Evolutionary conservation across 2,113 vertebrate species (phyloP), one percentile per base, ranked within the genome.

Genomic region (Mustelus asterias): DNA sequence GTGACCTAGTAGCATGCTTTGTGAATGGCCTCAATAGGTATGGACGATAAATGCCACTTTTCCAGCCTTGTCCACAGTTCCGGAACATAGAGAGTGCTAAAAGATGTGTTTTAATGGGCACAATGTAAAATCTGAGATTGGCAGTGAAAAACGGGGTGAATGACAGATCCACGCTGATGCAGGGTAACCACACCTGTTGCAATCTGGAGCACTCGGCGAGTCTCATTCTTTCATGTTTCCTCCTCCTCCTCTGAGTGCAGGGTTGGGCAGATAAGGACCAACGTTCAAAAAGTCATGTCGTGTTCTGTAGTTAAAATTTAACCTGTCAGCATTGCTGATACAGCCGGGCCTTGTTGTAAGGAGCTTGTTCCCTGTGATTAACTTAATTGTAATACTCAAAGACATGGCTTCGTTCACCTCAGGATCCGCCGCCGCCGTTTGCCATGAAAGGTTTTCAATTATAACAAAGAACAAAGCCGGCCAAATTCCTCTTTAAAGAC

Each of bases 251-350:
- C 41, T 95, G 24, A 72, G 67, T 54, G 18, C n/a, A 93, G 89
- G 60, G 89, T 93, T 72, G 67, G 94, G 26, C 44, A 48, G 94
- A 72, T 95, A 72, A 95, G 44, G 41, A 7, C 67, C 54, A 95
- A 72, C 29, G 69, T 72, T 95, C 70, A 95, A 44, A 63, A 95
- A 95, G 94, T 54, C 33, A 29, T 44, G 41, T 54, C 72, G 69
- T 70, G 22, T 95, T 48, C 94, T 33, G 29, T 16, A 29, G 94
- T 95, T 95, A 95, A 95, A 95, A 37, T 95, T 95, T 95, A 95
- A 95, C 94, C 69, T 44, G 10, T 90, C 88, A 33, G 48, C 26
- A 90, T 63, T 13, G 2, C 29, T 95, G 94, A 95, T 72, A 48
- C 20, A 95, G 41, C 6, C 44, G 72, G 44, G 26, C 41, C 69